These are phyloP conservation scores for Tylochromis polylepis DNA, from an alignment of 2,113 vertebrate species.

Conservation along the genomic window DNA sequence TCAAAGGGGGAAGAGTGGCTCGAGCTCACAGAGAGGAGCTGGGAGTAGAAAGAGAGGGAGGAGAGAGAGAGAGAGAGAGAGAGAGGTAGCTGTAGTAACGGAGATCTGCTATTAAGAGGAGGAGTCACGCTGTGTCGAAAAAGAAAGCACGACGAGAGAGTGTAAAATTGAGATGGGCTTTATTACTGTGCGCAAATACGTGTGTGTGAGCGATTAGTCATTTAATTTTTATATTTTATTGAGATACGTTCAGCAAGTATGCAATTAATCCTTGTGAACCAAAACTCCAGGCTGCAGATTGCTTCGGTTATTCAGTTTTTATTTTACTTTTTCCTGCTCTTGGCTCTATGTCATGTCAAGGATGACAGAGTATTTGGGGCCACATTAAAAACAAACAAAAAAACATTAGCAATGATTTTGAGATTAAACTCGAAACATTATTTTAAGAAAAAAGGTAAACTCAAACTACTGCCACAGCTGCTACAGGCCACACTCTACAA, in stretches of 20 bases:
- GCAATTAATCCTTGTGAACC: background rate
- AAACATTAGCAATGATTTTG: background rate
- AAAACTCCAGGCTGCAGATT: background rate
- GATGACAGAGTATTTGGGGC: background rate
- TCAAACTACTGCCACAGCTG: background rate
- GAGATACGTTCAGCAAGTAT: background rate
- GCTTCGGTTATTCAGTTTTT: background rate
- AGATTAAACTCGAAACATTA: background rate
- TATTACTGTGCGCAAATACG: background rate
- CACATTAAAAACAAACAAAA: background rate
- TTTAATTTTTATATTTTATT: background rate
- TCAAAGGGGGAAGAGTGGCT: constrained; percentile 32
- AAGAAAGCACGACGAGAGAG: background rate
- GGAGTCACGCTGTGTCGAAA: background rate
- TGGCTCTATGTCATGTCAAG: background rate
- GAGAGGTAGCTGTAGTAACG: constrained; percentile 34
- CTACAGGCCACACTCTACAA: background rate
- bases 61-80: background rate
- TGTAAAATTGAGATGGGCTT: background rate
- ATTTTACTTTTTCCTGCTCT: background rate
- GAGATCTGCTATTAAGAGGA: constrained; percentile 25
- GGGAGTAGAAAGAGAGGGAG: constrained; percentile 34
- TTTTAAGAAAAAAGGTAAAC: background rate
- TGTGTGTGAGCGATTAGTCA: background rate
- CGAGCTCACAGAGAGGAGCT: constrained; percentile 28